These are phyloP conservation scores for Corythornis cristatus DNA, from an alignment of 2,113 vertebrate genomes.

Conservation along the genomic window DNA sequence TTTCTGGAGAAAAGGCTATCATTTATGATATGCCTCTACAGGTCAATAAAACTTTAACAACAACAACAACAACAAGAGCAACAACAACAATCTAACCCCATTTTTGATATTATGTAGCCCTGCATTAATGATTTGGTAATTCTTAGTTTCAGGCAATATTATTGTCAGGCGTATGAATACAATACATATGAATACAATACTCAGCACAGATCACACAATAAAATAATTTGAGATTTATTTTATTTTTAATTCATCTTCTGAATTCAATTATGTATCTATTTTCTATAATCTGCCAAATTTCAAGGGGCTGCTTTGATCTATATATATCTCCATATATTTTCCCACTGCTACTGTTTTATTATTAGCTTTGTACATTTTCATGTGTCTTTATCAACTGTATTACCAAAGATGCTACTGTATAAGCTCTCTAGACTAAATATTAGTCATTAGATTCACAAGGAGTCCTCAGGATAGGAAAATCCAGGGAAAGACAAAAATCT, in stretches of 20 bases:
- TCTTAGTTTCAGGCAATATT: background rate
- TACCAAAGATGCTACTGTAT: background rate
- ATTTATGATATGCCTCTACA: background rate
- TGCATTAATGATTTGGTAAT: background rate
- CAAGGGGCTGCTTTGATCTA: slow-evolving; percentile 45
- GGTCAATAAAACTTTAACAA: background rate
- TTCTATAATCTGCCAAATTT: slow-evolving; percentile 35
- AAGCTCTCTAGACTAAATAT: slow-evolving; percentile 30
- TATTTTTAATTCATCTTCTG: slow-evolving; percentile 34
- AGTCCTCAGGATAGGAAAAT: background rate
- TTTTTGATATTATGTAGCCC: background rate
- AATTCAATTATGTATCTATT: slow-evolving; percentile 38
- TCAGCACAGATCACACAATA: background rate
- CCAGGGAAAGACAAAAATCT: slow-evolving; percentile 28
- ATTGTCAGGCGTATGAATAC: background rate
- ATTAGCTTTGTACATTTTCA: slow-evolving; percentile 42
- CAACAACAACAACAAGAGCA: background rate
- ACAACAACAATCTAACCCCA: background rate
- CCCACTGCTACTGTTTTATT: slow-evolving; percentile 49
- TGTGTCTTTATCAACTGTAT: slow-evolving; percentile 20
- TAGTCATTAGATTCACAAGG: background rate
- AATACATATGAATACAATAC: background rate
- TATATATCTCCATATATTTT: slow-evolving; percentile 19
- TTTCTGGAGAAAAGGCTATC: background rate
- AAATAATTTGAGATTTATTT: slow-evolving; percentile 14